phyloP scores from a whole-genome alignment of 2,113 vertebrate species.

The Ageneiosus marmoratus region DNA sequence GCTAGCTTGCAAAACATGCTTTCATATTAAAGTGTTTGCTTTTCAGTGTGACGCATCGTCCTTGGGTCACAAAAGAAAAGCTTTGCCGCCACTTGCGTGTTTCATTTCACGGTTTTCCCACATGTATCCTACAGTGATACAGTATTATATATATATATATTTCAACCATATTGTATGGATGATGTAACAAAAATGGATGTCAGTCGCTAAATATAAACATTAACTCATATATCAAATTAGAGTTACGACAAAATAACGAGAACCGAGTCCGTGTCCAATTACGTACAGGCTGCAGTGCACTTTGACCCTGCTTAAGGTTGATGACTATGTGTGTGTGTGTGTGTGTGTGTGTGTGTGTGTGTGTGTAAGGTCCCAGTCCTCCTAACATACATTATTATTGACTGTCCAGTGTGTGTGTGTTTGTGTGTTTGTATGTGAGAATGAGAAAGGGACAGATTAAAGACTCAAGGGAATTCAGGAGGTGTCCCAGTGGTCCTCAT shows the following conservation, averaged over 20 bases:
- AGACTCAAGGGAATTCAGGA: conserved; percentile 35
- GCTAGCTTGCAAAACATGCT: no score
- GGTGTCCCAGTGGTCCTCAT: conserved; percentile 50
- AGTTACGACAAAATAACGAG: background rate
- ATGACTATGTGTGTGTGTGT: conserved; percentile 5
- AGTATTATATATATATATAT: no score
- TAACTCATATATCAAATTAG: background rate
- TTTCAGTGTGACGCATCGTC: no score
- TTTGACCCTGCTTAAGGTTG: conserved; percentile 10
- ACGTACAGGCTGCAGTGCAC: background rate
- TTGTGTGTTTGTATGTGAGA: conserved; percentile 27
- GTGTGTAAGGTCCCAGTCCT: background rate
- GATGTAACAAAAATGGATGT: background rate
- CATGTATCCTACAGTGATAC: no score
- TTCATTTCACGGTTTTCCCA: no score
- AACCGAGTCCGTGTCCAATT: background rate
- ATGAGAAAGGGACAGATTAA: conserved; percentile 27
- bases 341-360: background rate
- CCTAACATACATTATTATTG: conserved; percentile 35
- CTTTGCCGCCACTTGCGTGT: no score
- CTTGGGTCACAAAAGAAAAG: no score
- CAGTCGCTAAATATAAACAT: background rate
- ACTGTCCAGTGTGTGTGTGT: conserved; percentile 33
- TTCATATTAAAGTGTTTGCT: no score
- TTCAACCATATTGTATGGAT: background rate